Percentiles rank a stretch among this genome's conserved stretches.
Evolutionary conservation across 2,888 invertebrate genomes (phyloP).

Genomic region (Baccha elongata): DNA sequence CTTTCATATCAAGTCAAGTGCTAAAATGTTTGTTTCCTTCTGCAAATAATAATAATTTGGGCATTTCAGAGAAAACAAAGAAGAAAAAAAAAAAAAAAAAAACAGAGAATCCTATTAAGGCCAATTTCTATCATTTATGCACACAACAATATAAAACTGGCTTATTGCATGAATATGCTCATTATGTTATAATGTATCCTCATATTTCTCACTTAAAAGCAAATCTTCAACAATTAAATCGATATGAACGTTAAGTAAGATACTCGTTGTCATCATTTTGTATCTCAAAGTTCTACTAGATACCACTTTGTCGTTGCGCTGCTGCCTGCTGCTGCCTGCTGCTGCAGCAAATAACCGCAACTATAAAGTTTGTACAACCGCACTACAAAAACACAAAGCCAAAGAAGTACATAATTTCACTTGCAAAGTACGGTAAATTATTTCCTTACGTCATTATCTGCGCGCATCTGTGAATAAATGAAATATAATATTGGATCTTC

Average conservation of each 20-base stretch:
- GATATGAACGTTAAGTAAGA: conserved; percentile 47
- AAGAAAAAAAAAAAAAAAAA: not conserved
- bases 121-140: conserved; percentile 32
- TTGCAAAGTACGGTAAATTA: conserved; percentile 66
- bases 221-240: conserved; percentile 61
- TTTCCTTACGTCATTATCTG: conserved; percentile 67
- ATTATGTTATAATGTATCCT: conserved; percentile 33
- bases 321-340: too few relatives aligned
- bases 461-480: conserved; percentile 57
- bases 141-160: not conserved
- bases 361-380: not conserved
- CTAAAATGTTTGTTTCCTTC: not conserved
- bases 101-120: conserved; percentile 29
- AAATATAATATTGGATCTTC: conserved; percentile 59
- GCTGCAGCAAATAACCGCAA: not conserved
- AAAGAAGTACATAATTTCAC: conserved; percentile 69
- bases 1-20: not conserved
- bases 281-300: not conserved
- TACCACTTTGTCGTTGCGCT: not conserved
- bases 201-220: conserved; percentile 66
- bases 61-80: not conserved
- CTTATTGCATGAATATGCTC: conserved; percentile 25
- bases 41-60: conserved; percentile 29
- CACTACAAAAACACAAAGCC: not conserved
- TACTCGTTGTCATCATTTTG: not conserved